Evolutionary conservation across 2,797 vertebrate genomes (phyloP), one percentile per base, ranked within the genome.

Genomic region (Kryptolebias ocellatus): DNA sequence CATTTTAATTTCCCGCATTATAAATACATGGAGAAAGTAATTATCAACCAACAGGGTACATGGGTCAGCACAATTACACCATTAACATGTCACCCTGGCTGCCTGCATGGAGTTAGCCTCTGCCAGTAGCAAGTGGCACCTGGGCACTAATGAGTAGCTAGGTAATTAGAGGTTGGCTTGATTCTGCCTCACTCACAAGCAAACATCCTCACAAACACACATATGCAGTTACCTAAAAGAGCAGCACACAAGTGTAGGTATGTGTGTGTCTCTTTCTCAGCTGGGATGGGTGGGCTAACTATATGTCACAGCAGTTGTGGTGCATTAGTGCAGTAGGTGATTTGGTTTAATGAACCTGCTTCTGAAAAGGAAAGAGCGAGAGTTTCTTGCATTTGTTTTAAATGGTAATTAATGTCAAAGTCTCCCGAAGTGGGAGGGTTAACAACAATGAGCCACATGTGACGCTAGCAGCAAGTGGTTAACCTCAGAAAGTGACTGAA

Each of bases 1-100:
- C 39, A 39, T 83, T 86, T 83, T 66, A 85, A 88, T 89, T 76
- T 59, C 67, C 86, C 78, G 71, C 72, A 83, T 85, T 89, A 87
- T 80, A 84, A 87, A 90, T 84, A 84, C 80, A 85, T 10, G 37
- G 81, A 85, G 71, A 83, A 83, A 79, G 79, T 91, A 88, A 91
- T 91, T 90, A 91, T 90, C 85, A 88, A 83, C 76, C 83, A 79
- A 76, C 71, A 76, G 83, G 83, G 76, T 76, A 71, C 72, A 76
- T 5, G 65, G 89, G 88, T 91, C 87, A 90, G 78, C 78, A 76
- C 84, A 85, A 89, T 91, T 89, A 89, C 83, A 89, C 73, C 78
- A 86, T 90, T 89, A 90, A 80, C 87, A 87, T 89, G 89, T 91
- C 86, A 84, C 83, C 82, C 73, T 31, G 70, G 70, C 70, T 67